A percentile compares a stretch with the other conserved stretches of the same genome.
Conservation (phyloP, 1,140 invertebrate species). For the Eueides isabella region DNA sequence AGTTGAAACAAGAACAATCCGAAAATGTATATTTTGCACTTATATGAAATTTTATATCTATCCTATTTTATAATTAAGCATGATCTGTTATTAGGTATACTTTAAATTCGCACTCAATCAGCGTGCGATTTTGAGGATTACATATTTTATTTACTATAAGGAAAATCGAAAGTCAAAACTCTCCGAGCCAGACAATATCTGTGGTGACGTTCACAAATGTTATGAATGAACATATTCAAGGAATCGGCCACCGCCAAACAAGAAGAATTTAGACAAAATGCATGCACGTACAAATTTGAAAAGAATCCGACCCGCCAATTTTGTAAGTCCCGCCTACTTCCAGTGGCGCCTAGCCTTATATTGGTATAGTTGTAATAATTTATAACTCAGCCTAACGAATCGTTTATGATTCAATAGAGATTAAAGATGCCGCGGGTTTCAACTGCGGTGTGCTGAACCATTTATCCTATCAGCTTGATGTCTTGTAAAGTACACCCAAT, state of each 20-base stretch:
- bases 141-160: neutral
- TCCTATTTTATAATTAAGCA: no score
- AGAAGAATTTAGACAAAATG: constrained; percentile 33
- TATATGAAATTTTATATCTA: no score
- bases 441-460: constrained; percentile 32
- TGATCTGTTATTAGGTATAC: no score
- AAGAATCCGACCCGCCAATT: constrained; percentile 25
- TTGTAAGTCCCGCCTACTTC: constrained; percentile 49
- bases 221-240: constrained; percentile 39
- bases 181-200: constrained; percentile 4
- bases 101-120: no score
- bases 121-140: neutral
- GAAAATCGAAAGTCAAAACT: neutral
- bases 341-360: constrained; percentile 57
- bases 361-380: constrained; percentile 41
- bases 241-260: constrained; percentile 34
- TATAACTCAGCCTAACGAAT: constrained; percentile 52
- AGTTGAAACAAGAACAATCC: no score
- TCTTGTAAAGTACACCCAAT: constrained; percentile 19
- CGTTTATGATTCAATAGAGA: constrained; percentile 51
- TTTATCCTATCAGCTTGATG: constrained; percentile 33
- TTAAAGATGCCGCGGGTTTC: constrained; percentile 48
- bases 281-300: neutral
- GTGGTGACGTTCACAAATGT: constrained; percentile 21
- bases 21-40: no score